Percentiles rank a stretch among this genome's conserved stretches.
Conservation (phyloP, 30 jellyfish, hydroid and myxozoan genomes). For the Phacellophora camtschatica region DNA sequence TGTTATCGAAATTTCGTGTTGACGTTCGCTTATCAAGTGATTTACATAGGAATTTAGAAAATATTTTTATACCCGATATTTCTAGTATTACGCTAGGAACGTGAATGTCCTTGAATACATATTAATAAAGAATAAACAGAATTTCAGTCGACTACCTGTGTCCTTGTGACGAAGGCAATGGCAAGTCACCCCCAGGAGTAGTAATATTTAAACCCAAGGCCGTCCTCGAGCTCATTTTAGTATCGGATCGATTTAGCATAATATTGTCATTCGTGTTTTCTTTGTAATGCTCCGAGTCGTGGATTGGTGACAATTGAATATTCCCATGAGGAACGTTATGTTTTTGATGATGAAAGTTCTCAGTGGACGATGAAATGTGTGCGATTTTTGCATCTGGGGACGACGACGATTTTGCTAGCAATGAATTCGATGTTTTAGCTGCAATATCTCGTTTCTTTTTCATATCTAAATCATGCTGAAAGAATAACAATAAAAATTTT, state of each 20-base stretch:
- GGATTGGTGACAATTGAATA: slow-evolving; percentile 53
- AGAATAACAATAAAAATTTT: not conserved
- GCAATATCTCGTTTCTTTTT: slow-evolving; percentile 38
- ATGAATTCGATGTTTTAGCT: slow-evolving; percentile 18
- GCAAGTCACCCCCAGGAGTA: slow-evolving; percentile 83
- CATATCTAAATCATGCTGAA: slow-evolving; percentile 16
- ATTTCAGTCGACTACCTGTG: slow-evolving; percentile 37
- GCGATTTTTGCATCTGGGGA: slow-evolving; percentile 60
- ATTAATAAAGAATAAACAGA: no score
- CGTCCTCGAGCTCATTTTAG: slow-evolving; percentile 63
- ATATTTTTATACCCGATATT: no score
- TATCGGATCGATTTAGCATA: slow-evolving; percentile 67
- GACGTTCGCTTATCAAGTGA: no score
- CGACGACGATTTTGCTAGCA: slow-evolving; percentile 33
- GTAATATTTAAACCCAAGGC: slow-evolving; percentile 64
- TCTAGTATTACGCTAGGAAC: no score
- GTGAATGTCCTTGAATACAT: no score
- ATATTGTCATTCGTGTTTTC: slow-evolving; percentile 16
- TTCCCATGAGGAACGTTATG: slow-evolving; percentile 34
- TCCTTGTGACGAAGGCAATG: slow-evolving; percentile 61
- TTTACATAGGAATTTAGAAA: no score
- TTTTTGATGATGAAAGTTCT: slow-evolving; percentile 31
- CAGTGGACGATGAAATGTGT: slow-evolving; percentile 11
- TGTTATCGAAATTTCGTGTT: no score
- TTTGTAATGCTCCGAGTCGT: slow-evolving; percentile 45